A percentile compares a stretch with the other conserved stretches of the same genome.
These are phyloP conservation scores for Syngnathoides biaculeatus DNA, from an alignment of 2,113 vertebrate genomes.

Conservation along the genomic window DNA sequence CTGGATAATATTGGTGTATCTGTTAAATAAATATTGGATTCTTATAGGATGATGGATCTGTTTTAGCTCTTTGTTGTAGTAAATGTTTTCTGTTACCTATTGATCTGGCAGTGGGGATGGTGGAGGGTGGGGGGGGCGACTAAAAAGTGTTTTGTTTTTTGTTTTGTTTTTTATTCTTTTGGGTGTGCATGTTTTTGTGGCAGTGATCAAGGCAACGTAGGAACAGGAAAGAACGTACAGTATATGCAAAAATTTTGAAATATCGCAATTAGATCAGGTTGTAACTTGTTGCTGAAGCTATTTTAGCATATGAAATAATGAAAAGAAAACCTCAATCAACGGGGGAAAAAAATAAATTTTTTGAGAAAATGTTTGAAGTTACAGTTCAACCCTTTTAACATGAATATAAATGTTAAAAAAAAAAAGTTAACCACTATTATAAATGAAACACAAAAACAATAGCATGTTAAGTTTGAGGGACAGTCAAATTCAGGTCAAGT, in stretches of 20 bases:
- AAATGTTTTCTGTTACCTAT: background rate
- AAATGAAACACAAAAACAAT: background rate
- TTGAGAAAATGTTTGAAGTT: background rate
- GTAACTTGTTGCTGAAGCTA: background rate
- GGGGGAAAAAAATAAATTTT: too few species aligned
- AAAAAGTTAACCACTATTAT: background rate
- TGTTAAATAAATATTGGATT: background rate
- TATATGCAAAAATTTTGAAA: too few species aligned
- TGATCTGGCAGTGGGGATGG: too few species aligned
- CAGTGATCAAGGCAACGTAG: background rate
- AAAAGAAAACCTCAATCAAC: background rate
- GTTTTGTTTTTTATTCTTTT: background rate
- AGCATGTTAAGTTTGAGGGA: too few species aligned
- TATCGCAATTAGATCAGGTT: too few species aligned
- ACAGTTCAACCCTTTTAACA: background rate
- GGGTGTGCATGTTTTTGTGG: background rate
- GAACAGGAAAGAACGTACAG: background rate
- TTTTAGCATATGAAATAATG: background rate
- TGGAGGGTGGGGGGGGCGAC: background rate
- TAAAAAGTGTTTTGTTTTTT: background rate
- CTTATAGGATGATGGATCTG: background rate
- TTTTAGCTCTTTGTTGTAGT: background rate
- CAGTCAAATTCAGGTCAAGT: too few species aligned
- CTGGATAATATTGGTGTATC: background rate
- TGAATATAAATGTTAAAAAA: background rate